A percentile compares a stretch with the other conserved stretches of the same genome.
phyloP scores from a whole-genome alignment of 2,113 vertebrate species.

The Boulengeromyrus knoepffleri region DNA sequence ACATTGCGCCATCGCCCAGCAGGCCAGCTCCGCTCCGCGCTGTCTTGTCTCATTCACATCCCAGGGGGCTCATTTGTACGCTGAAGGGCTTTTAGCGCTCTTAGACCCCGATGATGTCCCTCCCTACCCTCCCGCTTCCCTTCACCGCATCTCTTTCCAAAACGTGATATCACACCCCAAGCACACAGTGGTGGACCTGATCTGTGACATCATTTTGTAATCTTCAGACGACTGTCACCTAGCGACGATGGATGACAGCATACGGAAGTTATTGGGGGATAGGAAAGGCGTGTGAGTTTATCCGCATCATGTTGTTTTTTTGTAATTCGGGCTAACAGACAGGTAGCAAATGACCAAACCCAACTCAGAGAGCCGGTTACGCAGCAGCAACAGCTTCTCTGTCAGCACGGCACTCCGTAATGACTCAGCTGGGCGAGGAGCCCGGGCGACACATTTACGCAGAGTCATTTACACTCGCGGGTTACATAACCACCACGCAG shows the following conservation, averaged over 20 bases:
- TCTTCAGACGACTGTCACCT: background rate
- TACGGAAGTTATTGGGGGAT: background rate
- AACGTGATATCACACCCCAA: background rate
- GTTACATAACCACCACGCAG: background rate
- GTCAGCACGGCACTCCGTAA: background rate
- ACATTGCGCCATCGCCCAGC: background rate
- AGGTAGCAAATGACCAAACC: background rate
- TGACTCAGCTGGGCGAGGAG: background rate
- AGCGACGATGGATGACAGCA: background rate
- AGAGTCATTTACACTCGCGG: background rate
- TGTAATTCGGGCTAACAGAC: background rate
- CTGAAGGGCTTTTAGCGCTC: background rate
- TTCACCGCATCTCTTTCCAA: background rate
- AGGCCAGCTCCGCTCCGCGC: background rate
- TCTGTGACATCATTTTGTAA: background rate
- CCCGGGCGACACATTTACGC: background rate
- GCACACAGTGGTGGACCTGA: background rate
- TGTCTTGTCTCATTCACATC: background rate
- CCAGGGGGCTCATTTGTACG: slow-evolving; percentile 3
- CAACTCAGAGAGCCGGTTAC: background rate
- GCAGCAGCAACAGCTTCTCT: background rate
- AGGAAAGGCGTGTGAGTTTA: background rate
- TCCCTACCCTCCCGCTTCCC: background rate
- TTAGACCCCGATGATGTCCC: background rate
- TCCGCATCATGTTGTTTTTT: background rate